Conservation (phyloP, 2,888 invertebrate genomes). For the Pyralis farinalis region DNA sequence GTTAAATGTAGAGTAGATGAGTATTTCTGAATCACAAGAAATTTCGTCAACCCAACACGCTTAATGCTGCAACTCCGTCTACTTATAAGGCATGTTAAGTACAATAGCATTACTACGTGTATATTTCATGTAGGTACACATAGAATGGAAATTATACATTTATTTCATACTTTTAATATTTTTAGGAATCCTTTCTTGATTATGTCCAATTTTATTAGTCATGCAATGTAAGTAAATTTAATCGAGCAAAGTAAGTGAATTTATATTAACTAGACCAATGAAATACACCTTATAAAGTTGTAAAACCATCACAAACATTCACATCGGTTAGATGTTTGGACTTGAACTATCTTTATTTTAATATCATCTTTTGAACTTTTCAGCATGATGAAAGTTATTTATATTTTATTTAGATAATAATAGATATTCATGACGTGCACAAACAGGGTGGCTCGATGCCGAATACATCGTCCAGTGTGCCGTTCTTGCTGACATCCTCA, state of each 20-base stretch:
- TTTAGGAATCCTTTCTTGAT: no score
- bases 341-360: no score
- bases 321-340: no score
- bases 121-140: no score
- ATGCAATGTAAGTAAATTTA: slow-evolving; percentile 7
- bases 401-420: background rate
- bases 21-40: slow-evolving; percentile 30
- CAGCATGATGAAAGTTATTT: background rate
- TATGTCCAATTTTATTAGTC: no score
- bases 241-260: slow-evolving; percentile 4
- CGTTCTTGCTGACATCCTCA: slow-evolving; percentile 87
- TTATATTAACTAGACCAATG: background rate
- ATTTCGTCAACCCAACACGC: slow-evolving; percentile 44
- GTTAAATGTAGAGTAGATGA: slow-evolving; percentile 40
- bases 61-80: slow-evolving; percentile 35
- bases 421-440: background rate
- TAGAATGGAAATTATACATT: no score
- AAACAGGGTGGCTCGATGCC: slow-evolving; percentile 93
- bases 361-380: no score
- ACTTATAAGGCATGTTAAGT: slow-evolving; percentile 31
- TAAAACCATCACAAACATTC: no score
- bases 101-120: slow-evolving; percentile 15
- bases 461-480: slow-evolving; percentile 93
- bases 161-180: no score
- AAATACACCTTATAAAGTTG: no score